Conservation (phyloP, 2,797 vertebrate species). For the Sebastes itinus region DNA sequence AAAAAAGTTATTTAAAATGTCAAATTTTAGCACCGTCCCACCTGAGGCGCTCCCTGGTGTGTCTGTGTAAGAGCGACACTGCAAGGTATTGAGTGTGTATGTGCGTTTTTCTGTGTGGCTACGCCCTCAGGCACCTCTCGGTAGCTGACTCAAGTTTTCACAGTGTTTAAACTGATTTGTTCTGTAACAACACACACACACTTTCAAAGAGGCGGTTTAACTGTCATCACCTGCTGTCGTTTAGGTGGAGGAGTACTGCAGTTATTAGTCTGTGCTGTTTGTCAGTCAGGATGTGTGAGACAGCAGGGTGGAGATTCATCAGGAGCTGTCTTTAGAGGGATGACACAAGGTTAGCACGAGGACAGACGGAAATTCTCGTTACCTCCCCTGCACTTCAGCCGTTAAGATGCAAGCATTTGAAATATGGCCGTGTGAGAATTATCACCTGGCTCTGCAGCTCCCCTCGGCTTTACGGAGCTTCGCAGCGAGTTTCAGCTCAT, state of each 20-base stretch:
- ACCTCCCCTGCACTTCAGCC: background rate
- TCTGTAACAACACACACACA: background rate
- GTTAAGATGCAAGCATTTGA: background rate
- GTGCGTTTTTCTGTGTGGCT: background rate
- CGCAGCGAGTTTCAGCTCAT: background rate
- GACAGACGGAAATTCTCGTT: background rate
- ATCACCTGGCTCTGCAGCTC: background rate
- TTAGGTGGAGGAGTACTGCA: background rate
- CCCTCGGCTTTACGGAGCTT: background rate
- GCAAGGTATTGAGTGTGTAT: background rate
- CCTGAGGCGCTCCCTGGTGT: background rate
- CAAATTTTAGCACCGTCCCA: background rate
- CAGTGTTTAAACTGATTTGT: conserved; percentile 1
- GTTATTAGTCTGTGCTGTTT: background rate
- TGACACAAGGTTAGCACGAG: conserved; percentile 12
- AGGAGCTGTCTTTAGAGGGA: conserved; percentile 1
- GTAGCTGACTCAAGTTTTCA: conserved; percentile 29
- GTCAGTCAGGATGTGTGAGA: conserved; percentile 25
- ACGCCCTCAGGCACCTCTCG: background rate
- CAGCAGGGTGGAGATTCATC: conserved; percentile 25
- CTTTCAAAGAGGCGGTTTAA: background rate
- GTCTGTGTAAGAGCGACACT: background rate
- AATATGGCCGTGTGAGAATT: background rate
- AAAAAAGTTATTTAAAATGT: background rate
- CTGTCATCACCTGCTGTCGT: conserved; percentile 37